Percentiles rank a stretch among this genome's conserved stretches.
phyloP scores from a whole-genome alignment of 2,113 vertebrate species.

The Brachyhypopomus occidentalis region DNA sequence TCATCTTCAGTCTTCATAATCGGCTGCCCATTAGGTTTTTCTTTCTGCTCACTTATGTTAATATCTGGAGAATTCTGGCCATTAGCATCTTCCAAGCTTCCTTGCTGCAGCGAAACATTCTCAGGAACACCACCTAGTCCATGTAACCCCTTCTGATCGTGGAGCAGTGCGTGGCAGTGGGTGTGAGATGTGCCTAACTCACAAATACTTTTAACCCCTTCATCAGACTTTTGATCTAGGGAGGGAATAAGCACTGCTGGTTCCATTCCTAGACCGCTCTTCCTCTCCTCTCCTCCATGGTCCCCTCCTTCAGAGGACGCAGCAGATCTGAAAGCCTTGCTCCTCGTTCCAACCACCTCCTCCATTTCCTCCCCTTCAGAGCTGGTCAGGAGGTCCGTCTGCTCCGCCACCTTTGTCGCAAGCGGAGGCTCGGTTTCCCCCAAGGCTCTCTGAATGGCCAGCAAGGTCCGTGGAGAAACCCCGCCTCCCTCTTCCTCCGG shows the following conservation, averaged over 20 bases:
- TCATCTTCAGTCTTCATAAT: constrained; percentile 53
- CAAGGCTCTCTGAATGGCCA: constrained; percentile 64
- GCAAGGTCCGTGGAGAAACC: constrained; percentile 77
- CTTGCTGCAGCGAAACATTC: background rate
- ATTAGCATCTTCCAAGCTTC: background rate
- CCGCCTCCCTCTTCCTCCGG: constrained; percentile 43
- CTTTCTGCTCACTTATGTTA: constrained; percentile 18
- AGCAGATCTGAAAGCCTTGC: constrained; percentile 52
- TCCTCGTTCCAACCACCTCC: constrained; percentile 54
- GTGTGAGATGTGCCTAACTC: background rate
- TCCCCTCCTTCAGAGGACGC: background rate
- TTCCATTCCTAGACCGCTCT: background rate
- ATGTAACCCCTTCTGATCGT: background rate
- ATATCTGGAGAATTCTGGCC: background rate
- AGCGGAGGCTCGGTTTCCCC: constrained; percentile 51
- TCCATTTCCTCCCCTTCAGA: constrained; percentile 75
- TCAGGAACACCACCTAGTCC: background rate
- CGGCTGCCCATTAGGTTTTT: constrained; percentile 22
- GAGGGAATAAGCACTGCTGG: background rate
- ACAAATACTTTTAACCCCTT: background rate
- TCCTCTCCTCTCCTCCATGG: background rate
- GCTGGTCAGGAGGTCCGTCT: constrained; percentile 49
- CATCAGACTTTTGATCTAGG: background rate
- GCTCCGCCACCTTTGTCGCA: background rate
- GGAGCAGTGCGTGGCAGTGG: background rate